A percentile compares a stretch with the other conserved stretches of the same genome.
Evolutionary conservation across 2,113 vertebrate species (phyloP).

Genomic region (Euleptes europaea): DNA sequence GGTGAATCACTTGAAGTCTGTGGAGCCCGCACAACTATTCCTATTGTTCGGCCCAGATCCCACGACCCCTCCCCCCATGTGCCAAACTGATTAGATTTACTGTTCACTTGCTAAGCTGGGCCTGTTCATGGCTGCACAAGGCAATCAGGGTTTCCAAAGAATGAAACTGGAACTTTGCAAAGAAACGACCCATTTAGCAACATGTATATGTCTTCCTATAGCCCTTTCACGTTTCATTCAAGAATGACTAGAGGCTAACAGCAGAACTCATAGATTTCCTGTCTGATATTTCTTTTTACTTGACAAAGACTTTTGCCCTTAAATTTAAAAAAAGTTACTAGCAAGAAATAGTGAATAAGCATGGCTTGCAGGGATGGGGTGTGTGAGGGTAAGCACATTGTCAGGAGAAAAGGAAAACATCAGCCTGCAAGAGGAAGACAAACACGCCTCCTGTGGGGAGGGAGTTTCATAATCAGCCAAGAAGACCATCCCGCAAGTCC

Average conservation of each 20-base stretch:
- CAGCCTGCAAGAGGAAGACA: not conserved
- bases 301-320: slow-evolving; percentile 21
- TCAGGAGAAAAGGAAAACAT: slow-evolving; percentile 13
- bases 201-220: slow-evolving; percentile 2
- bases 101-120: slow-evolving; percentile 74
- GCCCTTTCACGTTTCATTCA: slow-evolving; percentile 16
- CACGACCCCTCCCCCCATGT: slow-evolving; percentile 67
- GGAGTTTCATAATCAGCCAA: no score
- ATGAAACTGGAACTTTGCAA: slow-evolving; percentile 51
- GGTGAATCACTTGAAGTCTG: slow-evolving; percentile 62
- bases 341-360: slow-evolving; percentile 21
- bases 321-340: not conserved
- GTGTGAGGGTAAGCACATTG: slow-evolving; percentile 19
- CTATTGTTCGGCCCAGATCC: slow-evolving; percentile 65
- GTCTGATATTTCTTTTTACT: slow-evolving; percentile 18
- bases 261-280: slow-evolving; percentile 11
- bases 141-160: slow-evolving; percentile 61
- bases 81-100: slow-evolving; percentile 83
- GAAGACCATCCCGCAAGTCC: no score
- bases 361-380: slow-evolving; percentile 15
- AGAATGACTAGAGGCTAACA: not conserved
- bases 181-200: not conserved
- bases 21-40: slow-evolving; percentile 65
- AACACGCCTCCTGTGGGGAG: not conserved
- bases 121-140: slow-evolving; percentile 61